Base-by-base conservation (phyloP, 2,888 invertebrate species). In the Apoda limacodes region DNA sequence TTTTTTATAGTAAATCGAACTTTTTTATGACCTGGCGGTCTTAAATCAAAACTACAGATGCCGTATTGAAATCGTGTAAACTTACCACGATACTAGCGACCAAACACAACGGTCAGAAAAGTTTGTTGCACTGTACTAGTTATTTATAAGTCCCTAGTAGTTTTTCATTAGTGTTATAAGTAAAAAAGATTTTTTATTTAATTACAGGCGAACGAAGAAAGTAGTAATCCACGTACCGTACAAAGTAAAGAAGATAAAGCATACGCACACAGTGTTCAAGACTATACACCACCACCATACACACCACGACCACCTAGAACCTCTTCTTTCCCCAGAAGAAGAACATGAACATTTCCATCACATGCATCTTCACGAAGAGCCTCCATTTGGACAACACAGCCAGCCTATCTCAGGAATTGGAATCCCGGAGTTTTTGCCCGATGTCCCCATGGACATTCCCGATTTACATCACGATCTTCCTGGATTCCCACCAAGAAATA, bases 251-350 rank as follows among this genome's bases (percentile, higher is more conserved):
- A 86, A 85, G 46, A 81, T 87, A 39, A 87, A 87, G 46, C 88
- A 89, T 53, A 87, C 86, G 1, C 88, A 88, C 55, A 88, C 87
- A 1, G 80, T 89, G n/a, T 87, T 84, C 66, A 88, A 88, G 57
- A 84, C 87, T 0, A 72, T 88, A 21, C 84, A 86, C 25, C 85
- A 84, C 38, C 72, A 83, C 40, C 75, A 82, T 46, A 61, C 62
- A 0, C 63, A 71, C 34, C 71, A 63, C 39, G 74, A 71, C 3
- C 57, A 59, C 2, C 55, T 47, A 14, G 41, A 54, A 14, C 62
- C 64, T 22, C 66, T 61, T 37, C 42, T 52, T 3, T 45, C 65
- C 1, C 58, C 68, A 0, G 36, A 57, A 0, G 80, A 82, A 19
- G 76, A 76, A 25, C 81, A 82, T 43, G 81, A 82, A 35, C 82